Evolutionary conservation across 2,888 invertebrate genomes (phyloP).

Genomic region (Hypomecis punctinalis): DNA sequence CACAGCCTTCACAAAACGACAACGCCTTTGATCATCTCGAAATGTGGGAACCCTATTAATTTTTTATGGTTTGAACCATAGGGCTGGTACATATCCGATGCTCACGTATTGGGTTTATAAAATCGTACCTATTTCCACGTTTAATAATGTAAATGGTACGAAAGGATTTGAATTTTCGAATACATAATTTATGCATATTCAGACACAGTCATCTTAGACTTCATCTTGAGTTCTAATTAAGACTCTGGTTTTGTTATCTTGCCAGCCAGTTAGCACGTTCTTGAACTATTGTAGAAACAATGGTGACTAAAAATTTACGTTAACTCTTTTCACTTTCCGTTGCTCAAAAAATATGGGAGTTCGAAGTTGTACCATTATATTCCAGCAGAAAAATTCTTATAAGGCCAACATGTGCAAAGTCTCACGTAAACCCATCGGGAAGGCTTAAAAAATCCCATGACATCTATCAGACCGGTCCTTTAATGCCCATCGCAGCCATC

Average conservation of each 20-base stretch:
- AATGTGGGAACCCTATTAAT: conserved; percentile 18
- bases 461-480: conserved; percentile 34
- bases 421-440: conserved; percentile 5
- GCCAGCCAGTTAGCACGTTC: too few species aligned
- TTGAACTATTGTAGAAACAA: too few species aligned
- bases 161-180: too few species aligned
- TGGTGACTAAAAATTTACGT: too few species aligned
- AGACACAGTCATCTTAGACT: too few species aligned
- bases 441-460: conserved; percentile 32
- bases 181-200: too few species aligned
- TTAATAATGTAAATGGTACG: too few species aligned
- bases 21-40: conserved; percentile 23
- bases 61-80: conserved; percentile 17
- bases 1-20: conserved; percentile 15
- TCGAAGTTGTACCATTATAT: not conserved
- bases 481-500: conserved; percentile 27
- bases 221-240: too few species aligned
- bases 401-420: conserved; percentile 9
- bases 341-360: too few species aligned
- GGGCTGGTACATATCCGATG: conserved; percentile 1
- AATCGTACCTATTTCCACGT: not conserved
- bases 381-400: not conserved
- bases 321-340: too few species aligned
- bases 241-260: too few species aligned
- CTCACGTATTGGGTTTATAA: not conserved